phyloP scores from a whole-genome alignment of 1,140 invertebrate genomes.

The Drosophila saltans region DNA sequence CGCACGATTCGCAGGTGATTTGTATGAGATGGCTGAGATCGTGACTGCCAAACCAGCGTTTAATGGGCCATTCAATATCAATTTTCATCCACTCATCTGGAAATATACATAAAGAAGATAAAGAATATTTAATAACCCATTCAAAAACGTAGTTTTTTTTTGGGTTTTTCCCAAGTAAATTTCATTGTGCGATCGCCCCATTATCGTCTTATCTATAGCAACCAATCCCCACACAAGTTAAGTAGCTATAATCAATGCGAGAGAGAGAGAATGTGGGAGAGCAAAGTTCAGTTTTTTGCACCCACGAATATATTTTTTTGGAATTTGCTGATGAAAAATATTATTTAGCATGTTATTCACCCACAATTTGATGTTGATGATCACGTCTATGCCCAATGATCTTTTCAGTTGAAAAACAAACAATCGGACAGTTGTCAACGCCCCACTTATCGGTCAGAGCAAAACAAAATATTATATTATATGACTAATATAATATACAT shows the following conservation, averaged over 20 bases:
- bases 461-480: slow-evolving; percentile 29
- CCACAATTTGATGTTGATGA: slow-evolving; percentile 46
- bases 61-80: slow-evolving; percentile 88
- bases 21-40: slow-evolving; percentile 88
- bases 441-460: slow-evolving; percentile 50
- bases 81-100: slow-evolving; percentile 92
- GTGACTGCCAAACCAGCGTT: slow-evolving; percentile 88
- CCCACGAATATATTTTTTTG: slow-evolving; percentile 9
- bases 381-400: slow-evolving; percentile 56
- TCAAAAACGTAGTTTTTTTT: slow-evolving; percentile 14
- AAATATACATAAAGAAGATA: slow-evolving; percentile 32
- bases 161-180: not conserved
- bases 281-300: slow-evolving; percentile 57
- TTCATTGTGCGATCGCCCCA: not conserved
- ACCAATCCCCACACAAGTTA: slow-evolving; percentile 47
- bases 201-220: slow-evolving; percentile 35
- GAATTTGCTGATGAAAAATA: slow-evolving; percentile 29
- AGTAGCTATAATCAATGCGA: not conserved
- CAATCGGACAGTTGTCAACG: slow-evolving; percentile 47
- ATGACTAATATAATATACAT: slow-evolving; percentile 39
- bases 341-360: slow-evolving; percentile 66
- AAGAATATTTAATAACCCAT: not conserved
- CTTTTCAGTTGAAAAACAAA: slow-evolving; percentile 53
- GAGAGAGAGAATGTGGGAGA: not conserved
- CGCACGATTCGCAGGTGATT: slow-evolving; percentile 90